These are phyloP conservation scores for Tychaedon coryphoeus DNA, from an alignment of 2,113 vertebrate genomes.

Conservation along the genomic window DNA sequence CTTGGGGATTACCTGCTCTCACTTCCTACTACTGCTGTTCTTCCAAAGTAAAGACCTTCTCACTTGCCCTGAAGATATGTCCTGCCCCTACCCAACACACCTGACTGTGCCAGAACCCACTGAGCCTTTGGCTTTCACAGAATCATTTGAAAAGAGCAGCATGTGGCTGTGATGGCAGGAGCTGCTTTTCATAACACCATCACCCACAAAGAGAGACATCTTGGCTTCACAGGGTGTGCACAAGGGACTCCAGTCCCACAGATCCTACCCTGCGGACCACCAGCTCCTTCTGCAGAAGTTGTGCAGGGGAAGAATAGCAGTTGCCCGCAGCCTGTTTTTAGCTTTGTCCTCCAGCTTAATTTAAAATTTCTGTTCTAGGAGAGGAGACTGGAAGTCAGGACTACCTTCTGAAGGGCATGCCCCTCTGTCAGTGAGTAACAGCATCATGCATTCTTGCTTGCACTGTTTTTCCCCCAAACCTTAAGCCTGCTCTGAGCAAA, in stretches of 20 bases:
- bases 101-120: neutral
- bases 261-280: neutral
- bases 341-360: neutral
- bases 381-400: neutral
- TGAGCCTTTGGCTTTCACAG: neutral
- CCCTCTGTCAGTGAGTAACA: neutral
- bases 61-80: neutral
- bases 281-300: neutral
- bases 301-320: neutral
- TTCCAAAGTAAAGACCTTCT: neutral
- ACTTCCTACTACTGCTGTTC: neutral
- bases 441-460: neutral
- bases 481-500: neutral
- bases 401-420: neutral
- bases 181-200: neutral
- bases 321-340: neutral
- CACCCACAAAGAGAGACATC: neutral
- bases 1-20: neutral
- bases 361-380: neutral
- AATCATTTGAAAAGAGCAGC: neutral
- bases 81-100: too few species aligned
- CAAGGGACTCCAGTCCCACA: neutral
- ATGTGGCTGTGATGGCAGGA: neutral
- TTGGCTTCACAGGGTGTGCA: neutral
- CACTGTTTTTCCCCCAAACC: rapidly evolving